Evolutionary conservation across 2,888 invertebrate species (phyloP), one percentile per base, ranked within the genome.

Genomic region (Perizoma flavofasciatum): DNA sequence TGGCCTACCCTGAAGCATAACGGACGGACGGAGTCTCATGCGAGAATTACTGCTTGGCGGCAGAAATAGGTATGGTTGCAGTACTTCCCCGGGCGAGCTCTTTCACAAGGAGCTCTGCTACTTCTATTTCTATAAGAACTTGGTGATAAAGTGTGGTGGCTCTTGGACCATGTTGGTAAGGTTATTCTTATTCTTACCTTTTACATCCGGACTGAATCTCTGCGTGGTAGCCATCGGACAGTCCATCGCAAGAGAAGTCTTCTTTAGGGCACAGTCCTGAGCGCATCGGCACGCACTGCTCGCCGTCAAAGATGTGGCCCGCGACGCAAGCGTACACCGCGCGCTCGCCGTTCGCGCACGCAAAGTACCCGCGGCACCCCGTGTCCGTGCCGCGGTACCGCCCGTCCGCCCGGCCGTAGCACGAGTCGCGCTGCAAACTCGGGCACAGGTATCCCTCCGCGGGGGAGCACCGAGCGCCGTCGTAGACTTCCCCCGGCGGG

Each of bases 361-460:
- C 93, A 79, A 92, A 94, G 82, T 94, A 94, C 8, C 93, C 92
- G 49, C 93, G 91, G 72, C 94, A 94, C 3, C 93, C 93, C 1
- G 91, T 86, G 69, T 86, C 88, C 34, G 79, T 75, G 32, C 88
- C 86, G 33, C 89, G 88, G 78, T 94, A 93, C 55, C 93, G 92
- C 0, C 94, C 94, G 71, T 94, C 93, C 7, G 86, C 69, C 44
- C 92, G 91, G 3, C 87, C 86, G 60, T 84, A 85, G 74, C 94
- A 94, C 35, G 93, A 89, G 75, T 93, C 92, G 10, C 81, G 80
- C 67, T 92, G 92, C 58, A 88, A 75, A 62, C 88, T 89, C 46
- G 93, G 92, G 68, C 93, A 93, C 51, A 88, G 73, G 71, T 89
- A 88, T 32, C 75, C 75, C 34, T 77, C 69, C 6, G 77, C 70